These are phyloP conservation scores for Drosophila subsilvestris DNA, from an alignment of 2,888 invertebrate genomes.

Conservation along the genomic window DNA sequence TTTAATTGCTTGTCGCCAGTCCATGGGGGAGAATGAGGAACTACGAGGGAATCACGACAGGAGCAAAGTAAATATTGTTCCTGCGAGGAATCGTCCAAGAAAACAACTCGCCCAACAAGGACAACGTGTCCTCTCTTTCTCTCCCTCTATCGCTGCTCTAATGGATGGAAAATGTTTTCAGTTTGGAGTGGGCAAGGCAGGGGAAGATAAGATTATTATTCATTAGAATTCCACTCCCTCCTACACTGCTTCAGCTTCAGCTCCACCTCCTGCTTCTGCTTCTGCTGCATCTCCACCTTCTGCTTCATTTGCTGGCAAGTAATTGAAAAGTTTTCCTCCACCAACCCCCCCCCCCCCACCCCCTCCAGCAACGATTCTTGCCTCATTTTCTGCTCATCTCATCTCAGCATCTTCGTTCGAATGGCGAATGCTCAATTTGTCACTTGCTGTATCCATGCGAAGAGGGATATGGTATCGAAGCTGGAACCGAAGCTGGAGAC, in stretches of 20 bases:
- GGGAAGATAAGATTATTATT: constrained; percentile 25
- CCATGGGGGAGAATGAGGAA: background rate
- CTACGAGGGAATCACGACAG: constrained; percentile 6
- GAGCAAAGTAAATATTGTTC: constrained; percentile 35
- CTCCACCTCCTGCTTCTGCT: constrained; percentile 8
- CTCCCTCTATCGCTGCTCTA: constrained; percentile 7
- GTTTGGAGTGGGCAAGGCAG: background rate
- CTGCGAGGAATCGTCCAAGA: constrained; percentile 30
- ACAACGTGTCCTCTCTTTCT: constrained; percentile 19
- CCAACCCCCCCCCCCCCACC: constrained; percentile 2
- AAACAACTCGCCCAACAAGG: constrained; percentile 7
- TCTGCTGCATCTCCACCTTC: constrained; percentile 23
- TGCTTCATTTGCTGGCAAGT: constrained; percentile 44
- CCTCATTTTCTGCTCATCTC: constrained; percentile 33
- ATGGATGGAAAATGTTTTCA: constrained; percentile 22
- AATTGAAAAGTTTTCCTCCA: constrained; percentile 63
- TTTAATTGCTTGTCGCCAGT: constrained; percentile 20
- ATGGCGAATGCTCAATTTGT: constrained; percentile 24
- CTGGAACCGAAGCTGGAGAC: constrained; percentile 33
- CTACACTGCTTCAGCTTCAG: background rate
- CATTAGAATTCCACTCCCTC: constrained; percentile 13
- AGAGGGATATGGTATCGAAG: constrained; percentile 12
- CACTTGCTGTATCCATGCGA: constrained; percentile 11
- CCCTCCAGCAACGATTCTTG: constrained; percentile 1
- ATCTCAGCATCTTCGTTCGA: constrained; percentile 44